Conservation (phyloP, 2,888 invertebrate species). For the Phengaris arion region DNA sequence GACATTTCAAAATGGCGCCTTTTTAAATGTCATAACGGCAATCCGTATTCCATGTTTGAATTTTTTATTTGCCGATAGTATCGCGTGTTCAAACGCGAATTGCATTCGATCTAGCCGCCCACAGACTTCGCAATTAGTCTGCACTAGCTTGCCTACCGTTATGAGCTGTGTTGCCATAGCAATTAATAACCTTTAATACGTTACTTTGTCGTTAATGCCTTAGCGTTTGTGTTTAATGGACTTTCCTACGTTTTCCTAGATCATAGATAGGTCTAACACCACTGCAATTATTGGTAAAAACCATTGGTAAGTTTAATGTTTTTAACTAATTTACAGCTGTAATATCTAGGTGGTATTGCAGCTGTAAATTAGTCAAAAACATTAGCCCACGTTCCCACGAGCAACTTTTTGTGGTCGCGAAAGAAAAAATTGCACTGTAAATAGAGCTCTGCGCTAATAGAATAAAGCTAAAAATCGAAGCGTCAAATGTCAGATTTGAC, state of each 20-base stretch:
- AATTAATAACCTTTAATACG: conserved; percentile 31
- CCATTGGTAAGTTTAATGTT: not conserved
- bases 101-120: conserved; percentile 30
- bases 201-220: conserved; percentile 16
- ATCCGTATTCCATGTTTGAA: conserved; percentile 20
- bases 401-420: too few species aligned
- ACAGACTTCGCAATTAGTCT: conserved; percentile 31
- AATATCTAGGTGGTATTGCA: not conserved
- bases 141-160: conserved; percentile 28
- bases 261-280: not conserved
- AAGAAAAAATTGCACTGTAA: too few species aligned
- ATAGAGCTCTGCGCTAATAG: too few species aligned
- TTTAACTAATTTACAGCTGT: not conserved
- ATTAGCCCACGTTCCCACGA: too few species aligned
- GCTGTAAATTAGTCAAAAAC: too few species aligned
- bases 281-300: not conserved
- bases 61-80: conserved; percentile 26
- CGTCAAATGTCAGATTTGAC: too few species aligned
- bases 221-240: conserved; percentile 8
- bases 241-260: conserved; percentile 2
- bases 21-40: conserved; percentile 27
- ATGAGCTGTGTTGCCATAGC: conserved; percentile 30
- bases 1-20: conserved; percentile 14
- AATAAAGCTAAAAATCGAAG: too few species aligned
- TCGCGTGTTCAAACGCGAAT: conserved; percentile 30